phyloP scores from a whole-genome alignment of 2,797 vertebrate genomes.

The Coregonus suidteri region DNA sequence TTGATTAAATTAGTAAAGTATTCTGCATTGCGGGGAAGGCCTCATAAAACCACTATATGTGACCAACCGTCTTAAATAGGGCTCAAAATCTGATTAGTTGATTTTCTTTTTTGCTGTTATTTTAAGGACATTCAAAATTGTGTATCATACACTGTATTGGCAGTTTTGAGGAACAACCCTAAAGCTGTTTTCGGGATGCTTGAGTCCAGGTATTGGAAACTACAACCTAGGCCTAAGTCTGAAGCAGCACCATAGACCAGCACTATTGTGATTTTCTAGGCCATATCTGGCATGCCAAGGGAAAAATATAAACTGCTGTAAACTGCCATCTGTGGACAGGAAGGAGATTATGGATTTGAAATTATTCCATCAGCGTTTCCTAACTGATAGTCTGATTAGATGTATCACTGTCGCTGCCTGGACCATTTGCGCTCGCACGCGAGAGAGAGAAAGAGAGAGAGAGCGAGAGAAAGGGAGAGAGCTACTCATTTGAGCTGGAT shows the following conservation, averaged over 20 bases:
- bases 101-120: too few species aligned
- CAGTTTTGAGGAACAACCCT: too few species aligned
- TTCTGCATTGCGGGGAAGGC: neutral
- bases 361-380: neutral
- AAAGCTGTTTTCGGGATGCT: neutral
- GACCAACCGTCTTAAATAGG: too few species aligned
- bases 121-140: too few species aligned
- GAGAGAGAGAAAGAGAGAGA: neutral
- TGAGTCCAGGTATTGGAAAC: neutral
- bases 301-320: too few species aligned
- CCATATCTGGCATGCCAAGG: neutral
- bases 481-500: neutral
- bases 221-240: neutral
- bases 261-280: neutral
- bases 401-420: neutral
- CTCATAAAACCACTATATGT: too few species aligned
- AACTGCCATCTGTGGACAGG: slow-evolving; percentile 6
- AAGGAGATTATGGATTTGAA: neutral
- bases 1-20: neutral
- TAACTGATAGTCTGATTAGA: neutral
- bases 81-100: too few species aligned
- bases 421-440: neutral
- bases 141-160: too few species aligned
- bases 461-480: neutral
- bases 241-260: neutral